Percentiles rank a stretch among this genome's conserved stretches.
Evolutionary conservation across 2,888 invertebrate species (phyloP).

Genomic region (Scrobipalpa costella): DNA sequence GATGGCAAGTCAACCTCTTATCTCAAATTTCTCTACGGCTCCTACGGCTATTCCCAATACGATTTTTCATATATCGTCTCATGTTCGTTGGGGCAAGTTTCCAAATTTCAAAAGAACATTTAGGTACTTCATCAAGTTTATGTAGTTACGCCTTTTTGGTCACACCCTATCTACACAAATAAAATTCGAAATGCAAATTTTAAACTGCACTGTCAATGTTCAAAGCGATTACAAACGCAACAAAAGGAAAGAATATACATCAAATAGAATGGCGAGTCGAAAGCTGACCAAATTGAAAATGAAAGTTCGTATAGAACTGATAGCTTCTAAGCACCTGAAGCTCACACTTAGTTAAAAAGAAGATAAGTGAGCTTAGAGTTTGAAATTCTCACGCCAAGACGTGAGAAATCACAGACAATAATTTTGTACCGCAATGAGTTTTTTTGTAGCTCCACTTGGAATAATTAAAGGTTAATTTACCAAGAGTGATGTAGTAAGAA

Average conservation of each 20-base stretch:
- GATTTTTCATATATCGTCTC: too few relatives aligned
- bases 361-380: constrained; percentile 22
- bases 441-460: not conserved
- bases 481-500: not conserved
- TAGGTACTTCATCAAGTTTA: not conserved
- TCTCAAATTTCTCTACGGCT: too few relatives aligned
- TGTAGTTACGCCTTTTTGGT: not conserved
- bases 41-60: too few relatives aligned
- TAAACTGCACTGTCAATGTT: not conserved
- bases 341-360: constrained; percentile 5
- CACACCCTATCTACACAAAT: constrained; percentile 40
- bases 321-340: constrained; percentile 14
- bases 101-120: too few relatives aligned
- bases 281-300: constrained; percentile 27
- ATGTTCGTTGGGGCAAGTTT: too few relatives aligned
- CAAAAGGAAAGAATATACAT: not conserved
- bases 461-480: constrained; percentile 16
- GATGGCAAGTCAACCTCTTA: too few relatives aligned
- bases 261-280: not conserved
- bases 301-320: constrained; percentile 25
- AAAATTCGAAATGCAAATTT: constrained; percentile 54
- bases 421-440: constrained; percentile 22
- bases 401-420: constrained; percentile 30
- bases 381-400: constrained; percentile 29
- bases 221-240: not conserved